Base-by-base conservation (phyloP, 2,113 vertebrate species). In the Mus pahari region DNA sequence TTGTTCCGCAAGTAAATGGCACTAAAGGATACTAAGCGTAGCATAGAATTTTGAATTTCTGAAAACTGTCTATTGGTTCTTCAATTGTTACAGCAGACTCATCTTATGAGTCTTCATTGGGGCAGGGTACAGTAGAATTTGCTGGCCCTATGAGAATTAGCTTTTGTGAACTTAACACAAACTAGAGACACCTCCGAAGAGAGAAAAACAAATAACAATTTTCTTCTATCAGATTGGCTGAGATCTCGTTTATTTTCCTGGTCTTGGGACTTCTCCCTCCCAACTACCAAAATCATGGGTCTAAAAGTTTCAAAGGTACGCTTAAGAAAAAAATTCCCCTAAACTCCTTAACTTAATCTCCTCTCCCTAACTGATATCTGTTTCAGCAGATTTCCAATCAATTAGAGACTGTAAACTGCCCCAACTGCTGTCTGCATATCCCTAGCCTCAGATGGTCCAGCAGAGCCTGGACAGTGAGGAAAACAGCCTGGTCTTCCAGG, bases 61-160 rank as follows among this genome's bases (percentile, higher is more conserved):
- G 71, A 93, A 77, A 89, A 74, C 20, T 39, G 31, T 91, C 22
- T 77, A 39, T 22, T 91, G 60, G 14, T 78, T 84, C 92, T 86
- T 53, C 82, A 82, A 3, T 28, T 73, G n/a, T 62, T 53, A 39
- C 11, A 24, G 5, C 75, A n/a, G 2, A 8, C 83, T 74, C 50
- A 48, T 45, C 4, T 73, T n/a, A 74, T 70, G 2, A 74, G 62
- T 45, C 70, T 88, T 22, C 33, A 83, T 33, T 45, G 83, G 68
- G 31, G 31, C 6, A 77, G 11, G 12, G 12, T 7, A 8, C 1
- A 62, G 10, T 81, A 22, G 17, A 3, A 71, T 36, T 66, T 74
- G 31, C 70, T 88, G 64, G 33, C 10, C 36, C 33, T 58, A 36
- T 39, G 36, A 39, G 60, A 82, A 19, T 60, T 81, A 55, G 19